Evolutionary conservation across 2,797 vertebrate genomes (phyloP), one percentile per base, ranked within the genome.

Genomic region (Borostomias antarcticus): DNA sequence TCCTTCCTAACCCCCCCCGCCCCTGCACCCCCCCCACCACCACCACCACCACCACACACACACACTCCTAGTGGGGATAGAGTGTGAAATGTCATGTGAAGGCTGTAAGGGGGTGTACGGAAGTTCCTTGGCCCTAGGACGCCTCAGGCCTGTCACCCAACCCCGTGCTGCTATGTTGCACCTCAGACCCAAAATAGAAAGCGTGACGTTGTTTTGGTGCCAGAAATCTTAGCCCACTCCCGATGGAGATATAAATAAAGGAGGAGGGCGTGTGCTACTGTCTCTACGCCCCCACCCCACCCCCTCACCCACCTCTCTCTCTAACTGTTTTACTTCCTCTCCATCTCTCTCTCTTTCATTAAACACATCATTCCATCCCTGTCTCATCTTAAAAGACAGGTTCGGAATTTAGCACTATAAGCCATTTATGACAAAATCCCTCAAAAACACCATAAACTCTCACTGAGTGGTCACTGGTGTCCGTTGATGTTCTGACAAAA

Each of bases 171-270:
- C 90, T 89, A 93, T 92, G 91, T 47, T 86, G 76, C 88, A 78
- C 86, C 74, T 80, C 82, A 67, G 85, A 87, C 85, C 85, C 69
- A 76, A 91, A 91, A 92, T 79, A 93, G 89, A 68, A 89, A 81
- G 86, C 74, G 88, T 92, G 91, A 89, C 80, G 89, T 85, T 75
- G 83, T 91, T 90, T 77, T 90, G 89, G 89, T 94, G 91, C 92
- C 93, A 93, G 64, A 92, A 95, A 93, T 93, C 92, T 90, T 92
- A 93, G 78, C 89, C 85, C 43, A 77, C 74, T 80, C 79, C 86
- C 83, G 50, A 88, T 86, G 70, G 82, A 64, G 17, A 85, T 89
- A 91, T 85, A 91, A 90, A 82, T 81, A 86, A 82, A 87, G 75
- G 33, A 17, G 33, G 68, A 58, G 57, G 62, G 63, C 77, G 75